Evolutionary conservation across 2,113 vertebrate species (phyloP).

Genomic region (Collichthys lucidus): DNA sequence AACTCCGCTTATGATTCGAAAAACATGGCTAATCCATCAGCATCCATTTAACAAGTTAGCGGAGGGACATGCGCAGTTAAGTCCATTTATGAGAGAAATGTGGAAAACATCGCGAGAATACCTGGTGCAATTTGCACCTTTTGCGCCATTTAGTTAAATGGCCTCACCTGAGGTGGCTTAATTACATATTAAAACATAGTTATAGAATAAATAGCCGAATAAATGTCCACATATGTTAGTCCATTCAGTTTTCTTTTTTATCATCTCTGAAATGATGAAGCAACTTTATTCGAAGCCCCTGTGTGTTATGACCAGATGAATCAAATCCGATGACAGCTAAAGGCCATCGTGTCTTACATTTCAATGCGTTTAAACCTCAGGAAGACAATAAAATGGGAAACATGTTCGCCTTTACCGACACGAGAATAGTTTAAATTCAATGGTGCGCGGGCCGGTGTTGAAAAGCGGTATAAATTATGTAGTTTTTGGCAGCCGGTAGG

Average conservation of each 20-base stretch:
- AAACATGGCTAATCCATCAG: not conserved
- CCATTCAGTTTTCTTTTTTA: constrained; percentile 23
- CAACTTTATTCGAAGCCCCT: constrained; percentile 22
- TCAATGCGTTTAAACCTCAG: constrained; percentile 15
- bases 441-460: constrained; percentile 32
- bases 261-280: constrained; percentile 46
- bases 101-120: constrained; percentile 23
- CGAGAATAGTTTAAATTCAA: constrained; percentile 33
- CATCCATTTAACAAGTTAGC: not conserved
- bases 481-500: constrained; percentile 32
- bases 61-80: not conserved
- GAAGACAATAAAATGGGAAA: constrained; percentile 38
- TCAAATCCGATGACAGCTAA: constrained; percentile 45
- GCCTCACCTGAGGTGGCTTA: not conserved
- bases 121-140: too few relatives aligned
- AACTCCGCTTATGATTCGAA: not conserved
- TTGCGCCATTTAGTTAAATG: not conserved
- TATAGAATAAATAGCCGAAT: not conserved
- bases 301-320: constrained; percentile 2
- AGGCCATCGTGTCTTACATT: constrained; percentile 32
- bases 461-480: constrained; percentile 41
- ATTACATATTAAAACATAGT: not conserved
- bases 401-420: constrained; percentile 37
- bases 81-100: not conserved
- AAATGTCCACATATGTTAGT: constrained; percentile 32